A percentile compares a stretch with the other conserved stretches of the same genome.
Conservation (phyloP, 2,888 invertebrate genomes). For the Invenusta paracnida region DNA sequence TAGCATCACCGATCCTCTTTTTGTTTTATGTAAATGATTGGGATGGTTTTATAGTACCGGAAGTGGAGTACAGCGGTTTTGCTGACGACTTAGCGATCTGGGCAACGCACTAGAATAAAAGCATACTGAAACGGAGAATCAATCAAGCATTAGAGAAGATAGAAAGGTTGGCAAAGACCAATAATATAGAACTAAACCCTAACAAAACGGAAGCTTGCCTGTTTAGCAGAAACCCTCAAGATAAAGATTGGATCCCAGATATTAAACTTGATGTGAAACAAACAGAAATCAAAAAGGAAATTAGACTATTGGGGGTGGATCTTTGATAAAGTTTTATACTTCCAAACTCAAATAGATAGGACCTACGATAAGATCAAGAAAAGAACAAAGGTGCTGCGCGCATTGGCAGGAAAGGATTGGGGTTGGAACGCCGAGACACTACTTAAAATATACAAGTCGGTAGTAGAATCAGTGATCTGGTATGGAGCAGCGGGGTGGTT, state of each 20-base stretch:
- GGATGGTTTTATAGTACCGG: no score
- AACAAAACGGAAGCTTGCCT: not conserved
- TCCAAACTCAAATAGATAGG: not conserved
- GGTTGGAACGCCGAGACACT: not conserved
- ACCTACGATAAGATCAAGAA: not conserved
- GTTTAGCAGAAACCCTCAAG: conserved; percentile 2
- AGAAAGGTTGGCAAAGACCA: not conserved
- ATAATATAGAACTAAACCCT: not conserved
- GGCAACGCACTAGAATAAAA: no score
- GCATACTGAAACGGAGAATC: not conserved
- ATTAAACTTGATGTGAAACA: not conserved
- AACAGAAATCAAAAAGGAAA: not conserved
- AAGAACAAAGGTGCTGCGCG: not conserved
- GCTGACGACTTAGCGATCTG: not conserved
- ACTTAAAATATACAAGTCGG: not conserved
- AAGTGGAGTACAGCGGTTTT: not conserved
- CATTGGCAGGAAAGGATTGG: not conserved
- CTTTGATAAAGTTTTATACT: not conserved
- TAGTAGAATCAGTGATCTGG: not conserved
- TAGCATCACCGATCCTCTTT: not conserved
- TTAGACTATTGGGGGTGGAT: not conserved
- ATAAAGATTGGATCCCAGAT: not conserved
- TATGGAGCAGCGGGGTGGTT: not conserved
- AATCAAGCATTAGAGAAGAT: conserved; percentile 6
- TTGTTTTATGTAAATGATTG: conserved; percentile 4